phyloP scores from a whole-genome alignment of 2,888 invertebrate species.

The Fragum fragum region DNA sequence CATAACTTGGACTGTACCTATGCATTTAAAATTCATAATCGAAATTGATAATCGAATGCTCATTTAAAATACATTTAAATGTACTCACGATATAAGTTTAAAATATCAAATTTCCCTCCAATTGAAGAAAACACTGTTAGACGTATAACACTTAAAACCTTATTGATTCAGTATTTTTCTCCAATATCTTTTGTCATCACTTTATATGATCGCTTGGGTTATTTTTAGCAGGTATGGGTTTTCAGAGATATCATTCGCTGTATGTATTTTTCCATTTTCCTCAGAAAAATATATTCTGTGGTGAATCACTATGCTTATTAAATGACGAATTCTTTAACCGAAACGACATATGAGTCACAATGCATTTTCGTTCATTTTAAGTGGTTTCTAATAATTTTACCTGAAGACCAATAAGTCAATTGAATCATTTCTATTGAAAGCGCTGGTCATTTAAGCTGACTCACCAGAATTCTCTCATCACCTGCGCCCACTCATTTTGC shows the following conservation, averaged over 20 bases:
- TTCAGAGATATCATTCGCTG: too few species aligned
- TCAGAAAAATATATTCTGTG: neutral
- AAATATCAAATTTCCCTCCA: conserved; percentile 6
- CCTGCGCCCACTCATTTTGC: too few species aligned
- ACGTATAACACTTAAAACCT: neutral
- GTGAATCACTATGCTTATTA: neutral
- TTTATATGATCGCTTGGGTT: neutral
- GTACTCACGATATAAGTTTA: neutral
- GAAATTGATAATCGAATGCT: too few species aligned
- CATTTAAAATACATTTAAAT: neutral
- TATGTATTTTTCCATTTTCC: neutral
- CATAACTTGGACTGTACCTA: too few species aligned
- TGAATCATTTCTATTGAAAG: too few species aligned
- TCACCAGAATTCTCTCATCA: too few species aligned
- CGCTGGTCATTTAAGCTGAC: too few species aligned
- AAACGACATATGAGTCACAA: neutral
- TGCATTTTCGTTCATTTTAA: neutral
- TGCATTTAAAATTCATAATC: too few species aligned
- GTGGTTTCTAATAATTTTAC: neutral
- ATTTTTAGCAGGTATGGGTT: neutral
- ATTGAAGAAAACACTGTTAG: neutral
- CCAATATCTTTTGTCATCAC: neutral
- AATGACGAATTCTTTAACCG: neutral
- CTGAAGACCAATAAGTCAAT: too few species aligned
- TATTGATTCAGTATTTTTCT: neutral